phyloP scores from a whole-genome alignment of 2,113 vertebrate species.

The Halichoerus grypus region DNA sequence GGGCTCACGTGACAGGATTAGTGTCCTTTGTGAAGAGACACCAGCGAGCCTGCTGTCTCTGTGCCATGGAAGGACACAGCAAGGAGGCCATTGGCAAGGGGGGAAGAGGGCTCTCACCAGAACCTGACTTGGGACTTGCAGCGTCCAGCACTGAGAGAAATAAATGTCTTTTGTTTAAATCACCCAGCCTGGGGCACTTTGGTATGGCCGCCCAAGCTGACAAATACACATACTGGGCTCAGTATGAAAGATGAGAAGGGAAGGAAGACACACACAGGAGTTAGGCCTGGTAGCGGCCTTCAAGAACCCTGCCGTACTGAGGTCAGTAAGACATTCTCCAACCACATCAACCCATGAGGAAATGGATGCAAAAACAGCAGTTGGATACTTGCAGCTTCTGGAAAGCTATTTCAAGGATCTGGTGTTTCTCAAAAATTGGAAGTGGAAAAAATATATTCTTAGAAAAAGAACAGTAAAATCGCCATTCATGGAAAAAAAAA shows the following conservation, averaged over 20 bases:
- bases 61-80: background rate
- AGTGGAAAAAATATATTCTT: background rate
- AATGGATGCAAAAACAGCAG: background rate
- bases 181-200: background rate
- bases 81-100: background rate
- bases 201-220: background rate
- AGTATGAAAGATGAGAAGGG: background rate
- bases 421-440: background rate
- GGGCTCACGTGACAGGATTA: background rate
- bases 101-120: background rate
- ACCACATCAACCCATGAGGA: background rate
- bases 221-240: background rate
- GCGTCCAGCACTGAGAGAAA: background rate
- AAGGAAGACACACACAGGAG: background rate
- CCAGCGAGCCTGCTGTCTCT: background rate
- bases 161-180: background rate
- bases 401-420: constrained; percentile 4
- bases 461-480: background rate
- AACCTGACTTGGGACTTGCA: background rate
- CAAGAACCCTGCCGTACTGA: background rate
- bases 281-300: background rate
- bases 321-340: background rate
- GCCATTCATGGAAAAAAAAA: background rate
- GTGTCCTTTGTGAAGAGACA: background rate
- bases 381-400: background rate